Evolutionary conservation across 2,888 invertebrate species (phyloP).

Genomic region (Tanaodytes sp.): DNA sequence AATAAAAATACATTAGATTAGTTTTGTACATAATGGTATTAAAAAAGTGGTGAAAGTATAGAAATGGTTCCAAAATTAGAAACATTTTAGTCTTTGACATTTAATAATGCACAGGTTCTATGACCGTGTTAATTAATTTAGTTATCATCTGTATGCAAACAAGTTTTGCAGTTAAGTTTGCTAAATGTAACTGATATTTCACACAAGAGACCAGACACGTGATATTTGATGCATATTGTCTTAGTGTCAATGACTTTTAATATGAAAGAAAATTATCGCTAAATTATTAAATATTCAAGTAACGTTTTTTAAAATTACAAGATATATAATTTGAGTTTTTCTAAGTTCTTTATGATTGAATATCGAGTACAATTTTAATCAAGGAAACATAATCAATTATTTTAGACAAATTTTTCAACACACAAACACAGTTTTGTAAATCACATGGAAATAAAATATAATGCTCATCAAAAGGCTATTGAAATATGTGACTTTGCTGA

Average conservation of each 20-base stretch:
- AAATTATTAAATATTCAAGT: too few species aligned
- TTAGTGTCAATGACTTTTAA: too few species aligned
- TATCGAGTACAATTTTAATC: too few species aligned
- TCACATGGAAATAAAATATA: too few species aligned
- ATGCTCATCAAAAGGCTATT: too few species aligned
- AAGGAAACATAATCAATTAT: not conserved
- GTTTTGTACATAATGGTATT: too few species aligned
- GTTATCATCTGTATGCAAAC: conserved; percentile 32
- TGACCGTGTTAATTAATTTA: conserved; percentile 22
- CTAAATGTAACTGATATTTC: conserved; percentile 26
- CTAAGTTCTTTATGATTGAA: too few species aligned
- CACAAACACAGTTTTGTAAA: not conserved
- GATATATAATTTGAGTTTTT: too few species aligned
- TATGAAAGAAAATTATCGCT: too few species aligned
- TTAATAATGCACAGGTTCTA: not conserved
- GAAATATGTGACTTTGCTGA: too few species aligned
- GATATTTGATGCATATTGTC: too few species aligned
- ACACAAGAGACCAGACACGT: conserved; percentile 21
- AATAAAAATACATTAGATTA: too few species aligned
- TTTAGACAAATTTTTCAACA: not conserved
- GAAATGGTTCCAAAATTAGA: not conserved
- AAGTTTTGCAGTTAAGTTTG: conserved; percentile 30
- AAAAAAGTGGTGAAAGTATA: not conserved
- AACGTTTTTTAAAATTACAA: not conserved
- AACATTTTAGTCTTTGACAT: not conserved